Evolutionary conservation across 2,113 vertebrate species (phyloP), one percentile per base, ranked within the genome.

Genomic region (Bagarius yarrelli): DNA sequence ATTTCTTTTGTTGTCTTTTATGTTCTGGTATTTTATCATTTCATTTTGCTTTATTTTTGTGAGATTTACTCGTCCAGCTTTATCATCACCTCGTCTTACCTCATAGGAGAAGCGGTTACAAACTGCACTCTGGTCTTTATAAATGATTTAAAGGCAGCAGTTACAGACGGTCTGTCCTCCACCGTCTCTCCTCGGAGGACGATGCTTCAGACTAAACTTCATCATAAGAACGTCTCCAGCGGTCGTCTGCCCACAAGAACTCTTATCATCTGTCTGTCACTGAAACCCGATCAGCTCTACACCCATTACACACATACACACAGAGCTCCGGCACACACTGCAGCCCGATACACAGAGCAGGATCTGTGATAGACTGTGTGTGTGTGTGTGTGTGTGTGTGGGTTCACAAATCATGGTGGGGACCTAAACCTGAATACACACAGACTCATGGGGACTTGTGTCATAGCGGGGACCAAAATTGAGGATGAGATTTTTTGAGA

Each of bases 151-250:
- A 64, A 19, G 13, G 16, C 18, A 19, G 6, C 16, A 18, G 57
- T 63, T 18, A 0, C 27, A 63, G 60, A 63, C 60, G 15, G 0
- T 64, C 2, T 16, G 18, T 64, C 4, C 61, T 8, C 15, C 2
- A 5, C 5, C 60, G 6, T 32, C 27, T 15, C 8, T 4, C 8
- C 34, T 34, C 34, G 61, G 61, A 64, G 61, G 61, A 64, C 18
- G 61, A 64, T 36, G 61, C 8, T 34, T 64, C 61, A 1, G 32
- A 64, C 36, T 61, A 61, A 14, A 61, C 60, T 0, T 8, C 36
- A 64, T 64, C 61, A 34, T 11, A 34, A 64, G 61, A 64, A 64
- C 76, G 34, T 78, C 27, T 78, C 30, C 18, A 27, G 15, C 47
- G 30, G 60, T 15, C 36, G 5, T 55, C 40, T 61, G 14, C 5